Evolutionary conservation across 1,140 invertebrate genomes (phyloP).

Genomic region (Hormaphis cornu): DNA sequence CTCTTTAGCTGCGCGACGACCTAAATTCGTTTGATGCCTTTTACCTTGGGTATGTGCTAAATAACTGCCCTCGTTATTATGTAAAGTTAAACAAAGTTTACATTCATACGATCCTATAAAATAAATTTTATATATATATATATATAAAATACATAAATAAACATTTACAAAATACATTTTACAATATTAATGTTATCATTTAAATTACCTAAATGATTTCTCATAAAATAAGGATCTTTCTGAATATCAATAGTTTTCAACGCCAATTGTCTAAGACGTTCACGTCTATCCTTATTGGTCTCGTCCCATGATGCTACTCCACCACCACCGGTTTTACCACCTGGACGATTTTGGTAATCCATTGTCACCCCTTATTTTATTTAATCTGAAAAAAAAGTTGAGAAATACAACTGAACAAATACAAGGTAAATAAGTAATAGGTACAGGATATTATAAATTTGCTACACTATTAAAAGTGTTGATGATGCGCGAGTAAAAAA

Average conservation of each 20-base stretch:
- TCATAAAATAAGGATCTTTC: constrained; percentile 99
- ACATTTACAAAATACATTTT: too few relatives aligned
- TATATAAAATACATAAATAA: constrained; percentile 39
- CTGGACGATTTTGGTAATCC: constrained; percentile 96
- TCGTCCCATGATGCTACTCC: constrained; percentile 98
- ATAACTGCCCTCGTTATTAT: constrained; percentile 99
- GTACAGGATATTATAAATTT: too few relatives aligned
- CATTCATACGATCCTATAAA: constrained; percentile 96
- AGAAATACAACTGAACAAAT: too few relatives aligned
- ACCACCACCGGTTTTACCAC: constrained; percentile 96
- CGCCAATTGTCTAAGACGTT: constrained; percentile 89
- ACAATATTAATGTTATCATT: neutral
- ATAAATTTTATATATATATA: too few relatives aligned
- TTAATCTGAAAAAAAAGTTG: too few relatives aligned
- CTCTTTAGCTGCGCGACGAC: constrained; percentile 93
- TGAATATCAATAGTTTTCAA: constrained; percentile 97
- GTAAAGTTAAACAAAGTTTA: constrained; percentile 95
- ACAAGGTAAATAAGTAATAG: too few relatives aligned
- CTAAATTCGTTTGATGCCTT: constrained; percentile 99
- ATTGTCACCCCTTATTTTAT: too few relatives aligned
- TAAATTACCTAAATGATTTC: constrained; percentile 81
- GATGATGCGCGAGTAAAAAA: too few relatives aligned
- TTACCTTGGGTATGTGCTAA: constrained; percentile 99
- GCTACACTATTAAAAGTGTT: too few relatives aligned
- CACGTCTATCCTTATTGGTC: constrained; percentile 90